Evolutionary conservation across 2,113 vertebrate species (phyloP), one percentile per base, ranked within the genome.

Genomic region (Myxocyprinus asiaticus): DNA sequence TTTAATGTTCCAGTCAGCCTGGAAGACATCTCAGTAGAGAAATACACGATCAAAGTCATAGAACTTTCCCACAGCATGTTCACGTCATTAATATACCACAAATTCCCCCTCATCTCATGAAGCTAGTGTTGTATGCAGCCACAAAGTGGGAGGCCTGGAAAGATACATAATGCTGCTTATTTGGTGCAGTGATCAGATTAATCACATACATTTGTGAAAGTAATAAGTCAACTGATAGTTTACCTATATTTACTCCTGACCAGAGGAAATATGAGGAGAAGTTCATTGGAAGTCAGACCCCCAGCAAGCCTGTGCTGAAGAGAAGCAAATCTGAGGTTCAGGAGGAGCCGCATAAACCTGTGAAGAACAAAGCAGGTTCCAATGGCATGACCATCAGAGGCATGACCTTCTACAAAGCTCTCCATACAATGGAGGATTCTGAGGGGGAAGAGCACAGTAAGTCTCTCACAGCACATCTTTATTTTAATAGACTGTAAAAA

Each of bases 401-500:
- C 14, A 75, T 95, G 85, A 96, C 95, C 79, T 96, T 95, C 87
- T 96, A 96, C 82, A 96, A 96, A 78, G 92, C 94, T 72, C 93
- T 33, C 22, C 93, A 94, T 80, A 89, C 89, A 47, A 79, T 94
- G 67, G 91, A 91, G 0, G 92, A 95, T 4, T 61, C 67, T 0
- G 92, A 94, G 72, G 89, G 92, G 68, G 93, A 94, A 65, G 94
- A 93, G 12, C 90, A 82, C 3, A 90, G 94, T 95, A 85, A 94
- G 94, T 91, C 22, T 33, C 22, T 33, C 22, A 33, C 22, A 33
- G 22, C 22, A 33, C 22, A 33, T 33, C 22, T 33, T 33, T 33
- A 33, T 33, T 33, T 33, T 1, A 33, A 33, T 33, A 33, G 1
- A 33, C 22, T 33, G 22, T 33, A 33, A 33, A 33, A 33, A 33